Conservation (phyloP, 2,888 invertebrate species). For the Helleia helle region DNA sequence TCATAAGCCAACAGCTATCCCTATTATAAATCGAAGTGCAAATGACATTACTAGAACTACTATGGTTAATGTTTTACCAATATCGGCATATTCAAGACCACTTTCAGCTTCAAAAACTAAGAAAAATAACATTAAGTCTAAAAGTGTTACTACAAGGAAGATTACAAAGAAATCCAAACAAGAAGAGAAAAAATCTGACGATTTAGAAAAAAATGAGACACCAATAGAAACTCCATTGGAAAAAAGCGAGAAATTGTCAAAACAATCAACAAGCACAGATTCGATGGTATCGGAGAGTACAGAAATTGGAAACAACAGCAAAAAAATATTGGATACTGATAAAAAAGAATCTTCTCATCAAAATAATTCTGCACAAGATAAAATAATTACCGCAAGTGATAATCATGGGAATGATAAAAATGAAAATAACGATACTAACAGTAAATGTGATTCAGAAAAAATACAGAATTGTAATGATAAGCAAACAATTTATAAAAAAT, state of each 20-base stretch:
- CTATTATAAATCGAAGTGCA: conserved; percentile 44
- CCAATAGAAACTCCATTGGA: background rate
- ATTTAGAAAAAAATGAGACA: conserved; percentile 3
- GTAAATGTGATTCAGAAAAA: background rate
- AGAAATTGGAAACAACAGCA: no score
- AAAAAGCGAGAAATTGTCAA: background rate
- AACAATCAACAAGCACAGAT: background rate
- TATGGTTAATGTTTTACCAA: conserved; percentile 64
- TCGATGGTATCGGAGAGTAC: background rate
- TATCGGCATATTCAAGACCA: conserved; percentile 63
- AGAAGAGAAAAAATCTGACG: conserved; percentile 6
- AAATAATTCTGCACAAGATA: background rate
- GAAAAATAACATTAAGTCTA: conserved; percentile 39
- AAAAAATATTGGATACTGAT: conserved; percentile 7
- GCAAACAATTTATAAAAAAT: background rate
- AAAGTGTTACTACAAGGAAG: conserved; percentile 24
- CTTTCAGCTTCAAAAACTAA: conserved; percentile 49
- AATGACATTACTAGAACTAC: conserved; percentile 63
- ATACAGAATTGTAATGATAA: background rate
- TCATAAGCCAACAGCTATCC: conserved; percentile 40
- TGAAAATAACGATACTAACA: no score
- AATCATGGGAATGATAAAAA: background rate
- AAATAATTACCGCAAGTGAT: background rate
- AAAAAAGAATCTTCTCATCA: conserved; percentile 6
- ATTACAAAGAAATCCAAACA: conserved; percentile 17